These are phyloP conservation scores for Tachina grossa DNA, from an alignment of 2,888 invertebrate species.

Conservation along the genomic window DNA sequence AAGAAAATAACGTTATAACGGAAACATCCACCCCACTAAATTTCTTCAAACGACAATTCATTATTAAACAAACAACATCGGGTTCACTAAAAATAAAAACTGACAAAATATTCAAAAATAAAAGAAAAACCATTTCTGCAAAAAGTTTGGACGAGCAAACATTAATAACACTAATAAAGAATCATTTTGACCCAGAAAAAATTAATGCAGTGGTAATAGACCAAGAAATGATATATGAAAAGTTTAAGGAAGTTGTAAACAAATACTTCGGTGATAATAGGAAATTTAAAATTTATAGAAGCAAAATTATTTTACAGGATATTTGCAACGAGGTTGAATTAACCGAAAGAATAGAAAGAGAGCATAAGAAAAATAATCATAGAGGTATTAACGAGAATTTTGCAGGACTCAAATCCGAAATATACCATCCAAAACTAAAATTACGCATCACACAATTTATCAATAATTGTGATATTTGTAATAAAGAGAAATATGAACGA, in stretches of 20 bases:
- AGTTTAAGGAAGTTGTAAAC: constrained; percentile 22
- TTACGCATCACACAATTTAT: constrained; percentile 13
- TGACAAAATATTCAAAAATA: neutral
- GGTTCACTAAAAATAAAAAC: constrained; percentile 9
- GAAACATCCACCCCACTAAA: neutral
- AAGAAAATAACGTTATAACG: neutral
- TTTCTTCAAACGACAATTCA: neutral
- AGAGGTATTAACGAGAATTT: neutral
- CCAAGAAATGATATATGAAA: constrained; percentile 1
- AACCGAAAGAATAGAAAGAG: neutral
- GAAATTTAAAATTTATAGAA: neutral
- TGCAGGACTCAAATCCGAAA: neutral
- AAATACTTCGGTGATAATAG: neutral
- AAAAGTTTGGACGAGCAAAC: constrained; percentile 34
- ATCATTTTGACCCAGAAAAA: constrained; percentile 21
- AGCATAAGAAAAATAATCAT: neutral
- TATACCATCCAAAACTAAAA: neutral
- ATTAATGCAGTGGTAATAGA: constrained; percentile 2
- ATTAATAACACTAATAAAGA: constrained; percentile 26
- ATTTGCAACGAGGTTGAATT: neutral
- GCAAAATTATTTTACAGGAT: neutral
- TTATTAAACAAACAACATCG: constrained; percentile 8
- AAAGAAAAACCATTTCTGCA: constrained; percentile 30
- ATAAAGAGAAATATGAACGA: constrained; percentile 18
- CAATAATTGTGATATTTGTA: constrained; percentile 9